These are phyloP conservation scores for Apamea sordens DNA, from an alignment of 2,888 invertebrate species.

Conservation along the genomic window DNA sequence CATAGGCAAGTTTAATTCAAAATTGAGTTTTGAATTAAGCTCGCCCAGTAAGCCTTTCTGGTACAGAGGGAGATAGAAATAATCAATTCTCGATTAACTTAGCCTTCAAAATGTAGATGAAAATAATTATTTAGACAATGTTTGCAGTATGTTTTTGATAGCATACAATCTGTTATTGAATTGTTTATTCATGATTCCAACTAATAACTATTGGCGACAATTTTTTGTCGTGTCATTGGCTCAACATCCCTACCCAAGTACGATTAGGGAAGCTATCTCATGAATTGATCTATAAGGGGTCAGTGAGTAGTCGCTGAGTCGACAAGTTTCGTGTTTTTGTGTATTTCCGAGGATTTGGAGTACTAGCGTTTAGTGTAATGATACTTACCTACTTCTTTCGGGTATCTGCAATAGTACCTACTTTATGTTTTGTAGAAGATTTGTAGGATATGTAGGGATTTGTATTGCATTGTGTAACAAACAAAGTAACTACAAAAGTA, in stretches of 20 bases:
- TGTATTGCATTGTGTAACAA: neutral
- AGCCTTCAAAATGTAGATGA: neutral
- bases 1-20: too few relatives aligned
- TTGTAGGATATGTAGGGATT: too few relatives aligned
- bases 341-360: conserved; percentile 3
- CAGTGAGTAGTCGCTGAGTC: conserved; percentile 36
- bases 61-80: neutral
- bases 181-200: neutral
- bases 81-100: neutral
- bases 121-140: neutral
- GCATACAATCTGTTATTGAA: neutral
- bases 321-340: conserved; percentile 36
- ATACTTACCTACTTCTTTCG: neutral
- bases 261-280: conserved; percentile 31
- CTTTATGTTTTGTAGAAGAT: neutral
- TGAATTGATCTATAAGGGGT: conserved; percentile 36
- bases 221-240: conserved; percentile 3
- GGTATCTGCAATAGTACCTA: neutral
- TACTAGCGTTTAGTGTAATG: conserved; percentile 15
- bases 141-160: neutral
- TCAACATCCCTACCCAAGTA: neutral
- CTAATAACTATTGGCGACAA: neutral
- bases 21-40: too few relatives aligned
- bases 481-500: neutral
- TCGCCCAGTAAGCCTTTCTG: too few relatives aligned